Evolutionary conservation across 1,140 invertebrate genomes (phyloP).

Genomic region (Sinella curviseta): DNA sequence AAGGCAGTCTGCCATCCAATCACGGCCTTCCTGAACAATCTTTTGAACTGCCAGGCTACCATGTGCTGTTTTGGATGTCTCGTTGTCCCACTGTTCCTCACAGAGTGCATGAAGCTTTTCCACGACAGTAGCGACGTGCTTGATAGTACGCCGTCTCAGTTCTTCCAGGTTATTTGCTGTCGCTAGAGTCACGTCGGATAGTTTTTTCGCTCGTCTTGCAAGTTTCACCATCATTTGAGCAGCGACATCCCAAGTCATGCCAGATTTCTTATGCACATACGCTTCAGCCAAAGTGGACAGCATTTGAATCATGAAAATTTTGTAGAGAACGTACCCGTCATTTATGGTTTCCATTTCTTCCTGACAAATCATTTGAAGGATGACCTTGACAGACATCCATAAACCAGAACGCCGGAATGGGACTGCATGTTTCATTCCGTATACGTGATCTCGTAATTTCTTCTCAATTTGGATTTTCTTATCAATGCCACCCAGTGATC

Average conservation of each 20-base stretch:
- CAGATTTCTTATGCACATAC: neutral
- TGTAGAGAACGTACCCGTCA: slow-evolving; percentile 17
- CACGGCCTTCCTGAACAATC: neutral
- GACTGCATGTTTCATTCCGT: neutral
- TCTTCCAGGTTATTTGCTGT: neutral
- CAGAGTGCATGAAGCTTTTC: neutral
- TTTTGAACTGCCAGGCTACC: neutral
- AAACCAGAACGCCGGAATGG: slow-evolving; percentile 35
- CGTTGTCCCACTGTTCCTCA: neutral
- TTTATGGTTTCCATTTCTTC: neutral
- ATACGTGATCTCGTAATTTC: slow-evolving; percentile 32
- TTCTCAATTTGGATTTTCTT: neutral
- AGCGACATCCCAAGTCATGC: slow-evolving; percentile 3
- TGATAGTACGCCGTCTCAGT: too few species aligned
- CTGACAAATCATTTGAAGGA: slow-evolving; percentile 20
- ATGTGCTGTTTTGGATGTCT: neutral
- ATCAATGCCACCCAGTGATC: neutral
- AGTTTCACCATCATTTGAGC: slow-evolving; percentile 32
- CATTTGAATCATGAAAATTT: slow-evolving; percentile 27
- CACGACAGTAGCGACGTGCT: neutral
- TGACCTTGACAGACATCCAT: slow-evolving; percentile 35
- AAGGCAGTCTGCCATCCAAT: neutral
- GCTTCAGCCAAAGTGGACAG: neutral
- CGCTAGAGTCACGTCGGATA: neutral
- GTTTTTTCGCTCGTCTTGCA: slow-evolving; percentile 15